Conservation (phyloP, 2,888 invertebrate species). For the Allolobophora icterica region DNA sequence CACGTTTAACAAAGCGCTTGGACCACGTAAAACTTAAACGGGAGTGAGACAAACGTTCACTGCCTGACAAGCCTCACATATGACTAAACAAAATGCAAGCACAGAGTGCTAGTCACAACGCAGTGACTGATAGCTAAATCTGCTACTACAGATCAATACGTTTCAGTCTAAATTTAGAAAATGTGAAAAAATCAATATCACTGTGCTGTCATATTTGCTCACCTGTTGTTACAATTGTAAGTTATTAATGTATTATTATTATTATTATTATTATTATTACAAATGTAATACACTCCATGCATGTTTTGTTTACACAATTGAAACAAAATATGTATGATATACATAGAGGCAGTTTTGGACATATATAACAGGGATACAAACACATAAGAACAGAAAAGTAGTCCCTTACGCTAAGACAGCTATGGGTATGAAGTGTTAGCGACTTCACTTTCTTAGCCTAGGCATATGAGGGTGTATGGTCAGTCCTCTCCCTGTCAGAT, state of each 20-base stretch:
- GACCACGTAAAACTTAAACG: not conserved
- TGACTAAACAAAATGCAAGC: not conserved
- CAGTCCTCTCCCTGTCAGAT: no score
- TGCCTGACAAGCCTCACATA: not conserved
- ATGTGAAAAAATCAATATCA: not conserved
- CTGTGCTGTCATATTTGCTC: slow-evolving; percentile 4
- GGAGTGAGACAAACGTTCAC: not conserved
- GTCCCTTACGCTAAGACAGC: no score
- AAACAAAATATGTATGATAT: not conserved
- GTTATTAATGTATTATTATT: not conserved
- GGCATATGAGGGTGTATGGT: no score
- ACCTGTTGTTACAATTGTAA: not conserved
- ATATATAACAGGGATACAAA: not conserved
- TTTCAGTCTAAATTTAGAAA: not conserved
- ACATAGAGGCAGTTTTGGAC: no score
- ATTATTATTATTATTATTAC: slow-evolving; percentile 4
- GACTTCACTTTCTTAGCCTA: no score
- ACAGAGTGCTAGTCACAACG: not conserved
- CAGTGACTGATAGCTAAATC: not conserved
- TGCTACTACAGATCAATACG: not conserved
- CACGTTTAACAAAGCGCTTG: no score
- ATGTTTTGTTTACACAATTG: not conserved
- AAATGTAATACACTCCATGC: no score
- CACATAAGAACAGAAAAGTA: no score
- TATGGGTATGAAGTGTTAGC: no score